Percentiles rank a stretch among this genome's conserved stretches.
phyloP scores from a whole-genome alignment of 2,888 invertebrate species.

The Mechanitis mazaeus region DNA sequence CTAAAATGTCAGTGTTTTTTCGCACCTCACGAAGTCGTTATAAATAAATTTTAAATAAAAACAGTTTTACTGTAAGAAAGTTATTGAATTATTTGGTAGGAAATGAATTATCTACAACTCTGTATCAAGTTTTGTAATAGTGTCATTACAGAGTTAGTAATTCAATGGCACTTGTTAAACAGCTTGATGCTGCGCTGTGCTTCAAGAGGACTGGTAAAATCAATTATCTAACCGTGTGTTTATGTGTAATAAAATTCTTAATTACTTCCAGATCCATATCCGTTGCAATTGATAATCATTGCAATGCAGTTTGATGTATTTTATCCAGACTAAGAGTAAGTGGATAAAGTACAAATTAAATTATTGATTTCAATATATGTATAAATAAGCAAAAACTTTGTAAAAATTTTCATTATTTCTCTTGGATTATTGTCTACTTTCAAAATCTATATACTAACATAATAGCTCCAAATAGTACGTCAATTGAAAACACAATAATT shows the following conservation, averaged over 20 bases:
- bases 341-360: too few relatives aligned
- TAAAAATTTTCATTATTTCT: too few relatives aligned
- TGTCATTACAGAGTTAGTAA: not conserved
- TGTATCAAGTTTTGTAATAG: not conserved
- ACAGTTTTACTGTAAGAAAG: too few relatives aligned
- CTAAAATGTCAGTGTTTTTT: too few relatives aligned
- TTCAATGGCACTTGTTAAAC: not conserved
- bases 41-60: too few relatives aligned
- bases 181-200: constrained; percentile 9
- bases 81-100: not conserved
- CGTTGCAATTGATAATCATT: constrained; percentile 10
- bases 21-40: too few relatives aligned
- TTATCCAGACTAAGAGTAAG: not conserved
- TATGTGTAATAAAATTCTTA: constrained; percentile 28
- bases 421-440: too few relatives aligned
- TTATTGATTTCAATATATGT: too few relatives aligned
- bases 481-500: too few relatives aligned
- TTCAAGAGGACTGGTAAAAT: constrained; percentile 5
- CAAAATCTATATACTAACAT: too few relatives aligned
- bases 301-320: not conserved
- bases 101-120: not conserved
- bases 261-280: constrained; percentile 19
- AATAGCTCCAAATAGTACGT: too few relatives aligned
- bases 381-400: too few relatives aligned
- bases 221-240: constrained; percentile 19